Conservation (phyloP, 1,140 invertebrate genomes). For the Drosophila busckii region DNA sequence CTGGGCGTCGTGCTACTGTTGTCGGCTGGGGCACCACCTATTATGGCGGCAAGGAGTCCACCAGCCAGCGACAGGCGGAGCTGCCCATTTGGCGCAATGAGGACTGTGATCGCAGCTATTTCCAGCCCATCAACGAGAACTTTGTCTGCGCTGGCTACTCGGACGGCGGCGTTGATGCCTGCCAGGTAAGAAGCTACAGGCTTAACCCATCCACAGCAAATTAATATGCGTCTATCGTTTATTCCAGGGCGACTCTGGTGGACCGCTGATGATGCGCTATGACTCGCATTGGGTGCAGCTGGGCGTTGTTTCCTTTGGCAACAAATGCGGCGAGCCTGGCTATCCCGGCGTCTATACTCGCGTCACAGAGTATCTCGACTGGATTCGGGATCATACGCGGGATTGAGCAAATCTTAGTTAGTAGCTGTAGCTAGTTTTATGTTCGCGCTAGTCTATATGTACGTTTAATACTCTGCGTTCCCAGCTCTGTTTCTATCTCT, state of each 20-base stretch:
- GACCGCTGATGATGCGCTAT: slow-evolving; percentile 89
- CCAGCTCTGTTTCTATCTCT: background rate
- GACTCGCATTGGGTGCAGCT: slow-evolving; percentile 90
- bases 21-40: slow-evolving; percentile 95
- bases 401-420: slow-evolving; percentile 52
- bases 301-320: slow-evolving; percentile 94
- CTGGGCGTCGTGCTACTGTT: slow-evolving; percentile 85
- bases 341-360: slow-evolving; percentile 86
- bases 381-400: slow-evolving; percentile 76
- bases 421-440: slow-evolving; percentile 63
- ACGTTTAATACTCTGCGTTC: slow-evolving; percentile 57
- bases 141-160: slow-evolving; percentile 95
- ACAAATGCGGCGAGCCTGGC: slow-evolving; percentile 92
- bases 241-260: slow-evolving; percentile 81
- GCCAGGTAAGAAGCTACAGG: slow-evolving; percentile 83
- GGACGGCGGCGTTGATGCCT: slow-evolving; percentile 94
- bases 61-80: slow-evolving; percentile 88
- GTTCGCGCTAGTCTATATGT: slow-evolving; percentile 67
- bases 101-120: slow-evolving; percentile 93
- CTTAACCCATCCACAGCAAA: too few relatives aligned
- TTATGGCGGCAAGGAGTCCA: slow-evolving; percentile 91
- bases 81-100: slow-evolving; percentile 94
- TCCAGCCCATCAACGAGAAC: slow-evolving; percentile 93
- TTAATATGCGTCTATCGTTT: too few relatives aligned
- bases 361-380: slow-evolving; percentile 74